Base-by-base conservation (phyloP, 2,113 vertebrate species). In the Hypomesus transpacificus region DNA sequence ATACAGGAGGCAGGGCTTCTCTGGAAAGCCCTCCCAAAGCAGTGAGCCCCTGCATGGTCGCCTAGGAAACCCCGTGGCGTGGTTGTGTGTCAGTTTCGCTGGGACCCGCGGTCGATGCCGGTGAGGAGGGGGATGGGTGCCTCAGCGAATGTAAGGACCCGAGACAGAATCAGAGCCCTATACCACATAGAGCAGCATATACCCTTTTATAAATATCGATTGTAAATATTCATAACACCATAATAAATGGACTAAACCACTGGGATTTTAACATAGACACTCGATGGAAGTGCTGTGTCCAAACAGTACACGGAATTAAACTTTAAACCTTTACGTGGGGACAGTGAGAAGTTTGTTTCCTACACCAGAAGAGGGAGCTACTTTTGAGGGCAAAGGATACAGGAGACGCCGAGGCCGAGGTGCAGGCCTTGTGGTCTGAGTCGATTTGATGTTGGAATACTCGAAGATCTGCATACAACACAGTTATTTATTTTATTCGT, bases 71-170 rank as follows among this genome's bases (percentile, higher is more conserved):
- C 95, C 95, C 93, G 94, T 93, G 89, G 88, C 88, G 88, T 92
- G 94, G 94, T 92, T 94, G 93, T 93, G 94, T 95, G 95, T 96
- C 95, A 95, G 94, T 89, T 91, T 90, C 85, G 87, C 80, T 91
- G 86, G 86, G 87, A 87, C 93, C 94, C 90, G 93, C 89, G 91
- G 87, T 92, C 81, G 89, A 88, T 88, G 93, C 94, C 94, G 92
- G 95, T 84, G 89, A 92, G 89, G 93, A 92, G 94, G 94, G 93
- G 94, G 95, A 94, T 95, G 94, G 92, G 94, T 91, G 88, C 90
- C 74, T 88, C 86, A 79, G 86, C 86, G 82, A 91, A 85, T 84
- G 89, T 91, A 83, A 91, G 89, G 88, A 91, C 83, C 87, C 87
- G 83, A 90, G 85, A 89, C 84, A 90, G 90, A 91, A 89, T 83